phyloP scores from a whole-genome alignment of 2,113 vertebrate genomes.

The Chiloscyllium plagiosum region DNA sequence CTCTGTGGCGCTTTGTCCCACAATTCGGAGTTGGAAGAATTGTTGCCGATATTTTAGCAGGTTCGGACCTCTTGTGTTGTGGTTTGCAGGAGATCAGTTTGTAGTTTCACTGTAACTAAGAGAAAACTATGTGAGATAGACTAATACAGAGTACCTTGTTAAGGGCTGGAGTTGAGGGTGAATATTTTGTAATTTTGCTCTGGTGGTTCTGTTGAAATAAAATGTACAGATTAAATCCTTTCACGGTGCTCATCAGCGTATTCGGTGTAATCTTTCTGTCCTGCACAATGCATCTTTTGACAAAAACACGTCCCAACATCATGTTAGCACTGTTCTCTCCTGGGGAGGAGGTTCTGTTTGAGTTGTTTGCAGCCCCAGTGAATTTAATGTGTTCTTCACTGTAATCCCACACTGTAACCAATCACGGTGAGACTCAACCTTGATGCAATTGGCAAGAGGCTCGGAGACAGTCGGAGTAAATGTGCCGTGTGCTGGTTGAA shows the following conservation, averaged over 20 bases:
- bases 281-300: neutral
- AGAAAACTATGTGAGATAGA: neutral
- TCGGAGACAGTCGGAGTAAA: neutral
- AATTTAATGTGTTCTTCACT: neutral
- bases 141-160: neutral
- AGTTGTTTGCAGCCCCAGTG: neutral
- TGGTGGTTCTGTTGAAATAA: constrained; percentile 7
- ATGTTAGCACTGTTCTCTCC: neutral
- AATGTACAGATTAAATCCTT: neutral
- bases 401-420: neutral
- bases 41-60: neutral
- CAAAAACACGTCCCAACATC: neutral
- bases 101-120: neutral
- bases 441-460: neutral
- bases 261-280: neutral
- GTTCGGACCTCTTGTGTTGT: neutral
- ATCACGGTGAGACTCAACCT: neutral
- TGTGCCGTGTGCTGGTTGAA: neutral
- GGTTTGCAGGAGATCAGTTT: neutral
- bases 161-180: neutral
- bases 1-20: neutral
- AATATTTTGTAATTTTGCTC: neutral
- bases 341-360: neutral
- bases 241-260: neutral
- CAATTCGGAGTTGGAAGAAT: neutral